Base-by-base conservation (phyloP, 2,888 invertebrate species). In the Coelopa pilipes region DNA sequence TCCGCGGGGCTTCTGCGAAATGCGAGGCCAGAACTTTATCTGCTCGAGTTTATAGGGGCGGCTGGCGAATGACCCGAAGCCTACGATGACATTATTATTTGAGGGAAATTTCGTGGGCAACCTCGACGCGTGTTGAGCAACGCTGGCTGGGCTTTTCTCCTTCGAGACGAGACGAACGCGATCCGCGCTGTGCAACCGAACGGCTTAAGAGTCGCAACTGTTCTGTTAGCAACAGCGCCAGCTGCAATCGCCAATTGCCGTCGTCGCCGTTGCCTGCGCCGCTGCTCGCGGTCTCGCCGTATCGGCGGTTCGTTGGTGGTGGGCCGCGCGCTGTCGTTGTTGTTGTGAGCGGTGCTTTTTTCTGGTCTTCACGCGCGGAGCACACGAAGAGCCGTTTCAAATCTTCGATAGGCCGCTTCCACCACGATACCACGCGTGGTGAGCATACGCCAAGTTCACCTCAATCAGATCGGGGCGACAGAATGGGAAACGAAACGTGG, bases 181-280 rank as follows among this genome's bases (percentile, higher is more conserved):
- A 68, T 71, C 72, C 74, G 76, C 76, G 74, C 70, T 76, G 70
- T 74, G 74, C 80, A 79, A 80, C 79, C 80, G 79, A 75, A 77
- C 79, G 78, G 77, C 76, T 80, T 77, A 78, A 79, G 78, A 79
- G 79, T 79, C 80, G 79, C 77, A 78, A 79, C 80, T 78, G 75
- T 80, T 80, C 80, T 80, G 80, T 77, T 76, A 79, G 77, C 76
- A 80, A 77, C 78, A 77, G 76, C 73, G 71, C 53, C 69, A 55
- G 74, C 50, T 75, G 74, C 76, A 76, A 75, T 74, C 59, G 63
- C 55, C 74, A 55, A 55, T 55, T 73, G 76, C 62, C 70, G 73
- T 34, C 60, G 65, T 17, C 60, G 50, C 21, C n/a, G 49, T 19
- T 46, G 62, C 47, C 19, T 45, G 19, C 67, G 45, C 34, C 49